Conservation (phyloP, 1,140 invertebrate species). For the Diuraphis noxia region DNA sequence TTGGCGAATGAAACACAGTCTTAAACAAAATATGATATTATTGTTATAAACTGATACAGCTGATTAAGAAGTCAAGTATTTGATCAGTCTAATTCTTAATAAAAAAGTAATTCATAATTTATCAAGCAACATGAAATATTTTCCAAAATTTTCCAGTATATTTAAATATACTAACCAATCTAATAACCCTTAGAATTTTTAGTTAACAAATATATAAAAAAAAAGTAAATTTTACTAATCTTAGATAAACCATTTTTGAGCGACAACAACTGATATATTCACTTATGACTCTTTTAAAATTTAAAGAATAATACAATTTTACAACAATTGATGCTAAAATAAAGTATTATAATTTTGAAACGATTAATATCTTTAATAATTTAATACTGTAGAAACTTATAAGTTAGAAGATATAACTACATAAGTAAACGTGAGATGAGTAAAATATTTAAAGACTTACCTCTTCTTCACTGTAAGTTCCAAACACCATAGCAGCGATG, state of each 20-base stretch:
- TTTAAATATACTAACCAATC: background rate
- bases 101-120: background rate
- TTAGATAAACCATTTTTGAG: background rate
- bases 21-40: background rate
- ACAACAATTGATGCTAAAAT: background rate
- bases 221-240: background rate
- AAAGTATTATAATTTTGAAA: background rate
- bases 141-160: background rate
- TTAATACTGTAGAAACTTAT: background rate
- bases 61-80: background rate
- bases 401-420: background rate
- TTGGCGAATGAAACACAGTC: background rate
- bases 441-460: conserved; percentile 32
- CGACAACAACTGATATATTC: background rate
- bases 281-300: background rate
- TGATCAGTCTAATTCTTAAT: background rate
- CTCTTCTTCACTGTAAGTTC: conserved; percentile 54
- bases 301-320: background rate
- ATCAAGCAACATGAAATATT: background rate
- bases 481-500: conserved; percentile 46
- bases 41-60: background rate
- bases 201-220: background rate
- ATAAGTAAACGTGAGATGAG: background rate
- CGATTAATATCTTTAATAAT: background rate
- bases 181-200: background rate